These are phyloP conservation scores for Idris sp. DNA, from an alignment of 1,140 invertebrate genomes.

Conservation along the genomic window DNA sequence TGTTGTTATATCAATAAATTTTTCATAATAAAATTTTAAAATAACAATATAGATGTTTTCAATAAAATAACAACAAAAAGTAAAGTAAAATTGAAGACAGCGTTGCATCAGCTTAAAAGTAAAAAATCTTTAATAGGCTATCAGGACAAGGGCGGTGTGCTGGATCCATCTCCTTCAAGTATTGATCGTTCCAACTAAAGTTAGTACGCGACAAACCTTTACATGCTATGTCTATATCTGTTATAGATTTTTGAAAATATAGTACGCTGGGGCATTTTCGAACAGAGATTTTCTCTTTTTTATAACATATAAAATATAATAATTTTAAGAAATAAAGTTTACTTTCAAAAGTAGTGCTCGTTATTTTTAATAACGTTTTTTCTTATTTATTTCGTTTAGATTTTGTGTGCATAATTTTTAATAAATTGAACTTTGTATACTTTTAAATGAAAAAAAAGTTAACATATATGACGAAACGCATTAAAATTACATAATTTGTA, in stretches of 20 bases:
- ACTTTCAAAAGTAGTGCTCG: too few species aligned
- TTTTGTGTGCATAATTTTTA: too few species aligned
- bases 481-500: too few species aligned
- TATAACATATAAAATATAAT: too few species aligned
- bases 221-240: slow-evolving; percentile 41
- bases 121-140: slow-evolving; percentile 62
- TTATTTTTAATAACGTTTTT: too few species aligned
- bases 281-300: neutral
- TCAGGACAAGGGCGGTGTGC: slow-evolving; percentile 63
- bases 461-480: too few species aligned
- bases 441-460: too few species aligned
- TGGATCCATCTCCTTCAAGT: slow-evolving; percentile 69
- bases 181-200: slow-evolving; percentile 68
- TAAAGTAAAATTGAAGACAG: slow-evolving; percentile 19
- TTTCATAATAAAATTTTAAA: neutral
- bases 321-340: too few species aligned
- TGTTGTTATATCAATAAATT: neutral
- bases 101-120: slow-evolving; percentile 42
- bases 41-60: neutral
- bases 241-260: slow-evolving; percentile 36
- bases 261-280: neutral
- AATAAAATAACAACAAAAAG: neutral
- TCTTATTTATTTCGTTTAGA: too few species aligned
- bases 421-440: too few species aligned
- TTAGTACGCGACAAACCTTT: slow-evolving; percentile 61